Evolutionary conservation across 2,797 vertebrate species (phyloP).

Genomic region (Eupleurogrammus muticus): DNA sequence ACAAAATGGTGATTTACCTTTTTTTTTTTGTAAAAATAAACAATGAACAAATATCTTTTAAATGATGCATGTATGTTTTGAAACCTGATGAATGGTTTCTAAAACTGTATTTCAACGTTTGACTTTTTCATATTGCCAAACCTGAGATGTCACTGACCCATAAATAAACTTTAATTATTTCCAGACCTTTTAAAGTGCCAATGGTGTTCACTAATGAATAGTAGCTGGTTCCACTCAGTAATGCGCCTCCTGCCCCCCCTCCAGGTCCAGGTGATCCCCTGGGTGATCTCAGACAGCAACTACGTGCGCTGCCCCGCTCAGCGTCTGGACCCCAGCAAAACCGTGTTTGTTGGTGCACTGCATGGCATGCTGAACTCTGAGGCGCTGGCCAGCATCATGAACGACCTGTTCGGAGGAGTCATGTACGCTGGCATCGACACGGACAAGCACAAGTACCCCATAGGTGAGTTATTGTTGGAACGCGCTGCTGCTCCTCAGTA

Average conservation of each 20-base stretch:
- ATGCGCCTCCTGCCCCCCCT: neutral
- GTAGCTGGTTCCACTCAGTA: neutral
- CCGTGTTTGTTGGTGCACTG: conserved; percentile 96
- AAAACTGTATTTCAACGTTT: no score
- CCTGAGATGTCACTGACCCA: no score
- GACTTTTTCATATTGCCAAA: no score
- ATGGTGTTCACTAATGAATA: no score
- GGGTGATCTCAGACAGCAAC: conserved; percentile 98
- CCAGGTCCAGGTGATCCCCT: conserved; percentile 98
- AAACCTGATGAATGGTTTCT: no score
- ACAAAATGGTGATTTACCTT: no score
- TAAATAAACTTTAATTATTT: no score
- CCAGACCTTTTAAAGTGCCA: no score
- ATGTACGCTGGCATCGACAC: conserved; percentile 99
- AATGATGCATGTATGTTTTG: no score
- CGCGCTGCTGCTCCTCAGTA: no score
- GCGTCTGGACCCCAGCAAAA: conserved; percentile 96
- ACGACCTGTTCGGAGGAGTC: conserved; percentile 95
- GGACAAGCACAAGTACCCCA: conserved; percentile 99
- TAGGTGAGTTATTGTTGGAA: conserved; percentile 75
- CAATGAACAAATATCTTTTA: no score
- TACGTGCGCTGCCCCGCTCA: conserved; percentile 95
- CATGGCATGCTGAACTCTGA: conserved; percentile 98
- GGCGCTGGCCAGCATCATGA: conserved; percentile 95
- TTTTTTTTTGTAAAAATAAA: no score